Evolutionary conservation across 2,113 vertebrate genomes (phyloP).

Genomic region (Ochotona curzoniae): DNA sequence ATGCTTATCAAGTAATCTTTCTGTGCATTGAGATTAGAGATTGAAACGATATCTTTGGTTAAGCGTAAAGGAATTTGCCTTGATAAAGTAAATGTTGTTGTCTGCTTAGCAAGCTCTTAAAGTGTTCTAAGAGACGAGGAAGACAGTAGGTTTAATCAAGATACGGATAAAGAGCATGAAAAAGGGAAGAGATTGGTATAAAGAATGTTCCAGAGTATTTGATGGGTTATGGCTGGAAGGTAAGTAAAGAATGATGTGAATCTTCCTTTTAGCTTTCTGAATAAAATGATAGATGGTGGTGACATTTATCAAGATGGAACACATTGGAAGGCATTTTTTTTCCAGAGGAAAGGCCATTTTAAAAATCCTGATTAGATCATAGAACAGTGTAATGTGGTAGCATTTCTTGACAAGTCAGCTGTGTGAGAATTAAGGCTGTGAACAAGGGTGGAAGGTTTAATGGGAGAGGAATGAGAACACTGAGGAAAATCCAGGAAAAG

Average conservation of each 20-base stretch:
- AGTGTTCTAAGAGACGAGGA: not conserved
- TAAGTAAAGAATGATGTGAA: not conserved
- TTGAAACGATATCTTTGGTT: not conserved
- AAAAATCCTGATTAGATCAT: not conserved
- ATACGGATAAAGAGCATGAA: not conserved
- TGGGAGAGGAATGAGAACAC: too few species aligned
- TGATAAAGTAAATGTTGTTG: not conserved
- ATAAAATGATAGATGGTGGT: not conserved
- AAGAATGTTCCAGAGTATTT: not conserved
- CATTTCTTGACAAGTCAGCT: not conserved
- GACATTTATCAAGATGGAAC: not conserved
- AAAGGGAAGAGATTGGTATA: not conserved
- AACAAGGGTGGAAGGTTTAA: not conserved
- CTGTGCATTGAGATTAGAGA: not conserved
- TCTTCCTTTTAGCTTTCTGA: not conserved
- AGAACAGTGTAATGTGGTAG: not conserved
- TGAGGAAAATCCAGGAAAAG: not conserved
- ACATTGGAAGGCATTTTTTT: not conserved
- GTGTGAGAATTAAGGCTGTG: too few species aligned
- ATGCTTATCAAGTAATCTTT: not conserved
- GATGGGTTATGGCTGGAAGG: not conserved
- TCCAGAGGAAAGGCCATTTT: not conserved
- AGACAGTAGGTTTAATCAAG: not conserved
- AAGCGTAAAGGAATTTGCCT: not conserved
- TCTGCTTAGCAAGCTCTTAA: not conserved